These are phyloP conservation scores for Acanthosoma haemorrhoidale DNA, from an alignment of 2,888 invertebrate genomes.

Conservation along the genomic window DNA sequence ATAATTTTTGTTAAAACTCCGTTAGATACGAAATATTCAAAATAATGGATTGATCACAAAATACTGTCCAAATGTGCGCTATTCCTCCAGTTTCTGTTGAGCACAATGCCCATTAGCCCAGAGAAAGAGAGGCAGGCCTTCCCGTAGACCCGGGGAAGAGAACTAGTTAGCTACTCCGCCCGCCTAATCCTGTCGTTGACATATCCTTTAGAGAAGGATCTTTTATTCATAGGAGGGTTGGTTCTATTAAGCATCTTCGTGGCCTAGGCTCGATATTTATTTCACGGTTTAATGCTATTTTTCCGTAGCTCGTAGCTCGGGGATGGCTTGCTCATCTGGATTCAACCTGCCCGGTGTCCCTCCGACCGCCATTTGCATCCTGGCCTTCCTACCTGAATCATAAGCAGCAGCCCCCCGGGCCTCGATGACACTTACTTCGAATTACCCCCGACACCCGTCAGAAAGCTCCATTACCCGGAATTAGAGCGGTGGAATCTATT, in stretches of 20 bases:
- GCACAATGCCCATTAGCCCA: too few species aligned
- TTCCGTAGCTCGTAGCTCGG: background rate
- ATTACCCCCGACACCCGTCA: too few species aligned
- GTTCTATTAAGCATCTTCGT: background rate
- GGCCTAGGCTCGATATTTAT: background rate
- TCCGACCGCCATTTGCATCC: background rate
- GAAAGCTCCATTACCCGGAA: too few species aligned
- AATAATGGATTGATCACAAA: too few species aligned
- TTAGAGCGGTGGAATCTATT: too few species aligned
- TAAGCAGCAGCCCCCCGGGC: background rate
- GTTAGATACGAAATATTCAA: too few species aligned
- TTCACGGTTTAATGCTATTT: constrained; percentile 19
- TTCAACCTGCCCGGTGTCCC: background rate
- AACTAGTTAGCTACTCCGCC: background rate
- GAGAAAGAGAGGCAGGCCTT: too few species aligned
- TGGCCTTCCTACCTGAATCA: background rate
- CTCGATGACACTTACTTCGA: too few species aligned
- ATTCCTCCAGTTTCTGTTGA: too few species aligned
- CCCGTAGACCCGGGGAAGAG: too few species aligned
- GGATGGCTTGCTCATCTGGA: background rate
- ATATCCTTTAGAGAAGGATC: background rate
- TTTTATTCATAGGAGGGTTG: background rate
- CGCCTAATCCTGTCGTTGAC: background rate
- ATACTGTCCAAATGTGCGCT: too few species aligned
- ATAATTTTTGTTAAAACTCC: too few species aligned